phyloP scores from a whole-genome alignment of 2,113 vertebrate species.

The Myrmophylax atrothorax region DNA sequence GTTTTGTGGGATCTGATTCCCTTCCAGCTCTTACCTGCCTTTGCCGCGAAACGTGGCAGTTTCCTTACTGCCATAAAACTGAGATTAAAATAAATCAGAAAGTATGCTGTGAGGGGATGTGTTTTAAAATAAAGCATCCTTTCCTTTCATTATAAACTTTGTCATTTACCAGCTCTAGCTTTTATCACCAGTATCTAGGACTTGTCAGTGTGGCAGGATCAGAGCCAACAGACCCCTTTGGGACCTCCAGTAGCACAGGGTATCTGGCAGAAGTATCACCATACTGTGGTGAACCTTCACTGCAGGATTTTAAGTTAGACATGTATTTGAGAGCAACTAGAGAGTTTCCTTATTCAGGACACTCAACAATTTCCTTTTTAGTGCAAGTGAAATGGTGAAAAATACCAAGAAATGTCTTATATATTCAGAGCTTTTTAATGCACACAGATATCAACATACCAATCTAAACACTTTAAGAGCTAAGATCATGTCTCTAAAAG shows the following conservation, averaged over 20 bases:
- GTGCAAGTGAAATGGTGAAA: neutral
- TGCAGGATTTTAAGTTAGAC: neutral
- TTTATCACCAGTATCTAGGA: neutral
- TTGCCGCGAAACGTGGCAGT: neutral
- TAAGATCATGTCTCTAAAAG: neutral
- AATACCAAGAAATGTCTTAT: neutral
- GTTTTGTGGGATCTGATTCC: neutral
- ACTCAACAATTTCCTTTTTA: neutral
- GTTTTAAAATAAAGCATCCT: neutral
- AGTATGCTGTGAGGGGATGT: neutral
- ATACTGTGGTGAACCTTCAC: neutral
- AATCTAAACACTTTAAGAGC: neutral
- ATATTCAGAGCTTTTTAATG: neutral
- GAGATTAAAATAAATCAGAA: neutral
- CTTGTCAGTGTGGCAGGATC: neutral
- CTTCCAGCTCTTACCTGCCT: neutral
- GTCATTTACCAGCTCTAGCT: neutral
- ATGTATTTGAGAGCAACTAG: neutral
- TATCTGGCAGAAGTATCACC: neutral
- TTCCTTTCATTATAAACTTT: neutral
- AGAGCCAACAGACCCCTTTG: neutral
- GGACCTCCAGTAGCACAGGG: neutral
- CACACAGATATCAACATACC: neutral
- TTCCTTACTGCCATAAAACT: neutral
- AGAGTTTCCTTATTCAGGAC: neutral